Percentiles rank a stretch among this genome's conserved stretches.
phyloP scores from a whole-genome alignment of 2,797 vertebrate genomes.

The Pipistrellus pygmaeus region DNA sequence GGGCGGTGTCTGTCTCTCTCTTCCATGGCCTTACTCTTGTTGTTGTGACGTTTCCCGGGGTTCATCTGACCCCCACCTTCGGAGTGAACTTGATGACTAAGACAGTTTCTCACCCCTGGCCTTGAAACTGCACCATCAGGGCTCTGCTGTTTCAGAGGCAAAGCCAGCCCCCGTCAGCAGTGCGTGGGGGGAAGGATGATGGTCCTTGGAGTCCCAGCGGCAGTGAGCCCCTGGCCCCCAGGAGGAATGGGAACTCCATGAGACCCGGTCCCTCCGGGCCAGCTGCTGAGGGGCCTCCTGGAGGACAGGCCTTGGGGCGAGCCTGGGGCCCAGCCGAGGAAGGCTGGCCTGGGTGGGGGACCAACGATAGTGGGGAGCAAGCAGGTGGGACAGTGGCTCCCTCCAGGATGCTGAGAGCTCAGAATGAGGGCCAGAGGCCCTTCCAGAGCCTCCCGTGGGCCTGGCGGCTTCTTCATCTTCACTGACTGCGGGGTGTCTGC shows the following conservation, averaged over 20 bases:
- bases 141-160: background rate
- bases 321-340: background rate
- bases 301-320: background rate
- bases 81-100: slow-evolving; percentile 28
- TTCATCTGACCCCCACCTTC: background rate
- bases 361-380: accelerated
- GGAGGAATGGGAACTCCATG: background rate
- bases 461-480: background rate
- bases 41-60: background rate
- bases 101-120: background rate
- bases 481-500: background rate
- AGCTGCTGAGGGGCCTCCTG: background rate
- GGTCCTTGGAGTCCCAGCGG: slow-evolving; percentile 52
- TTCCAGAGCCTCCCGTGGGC: background rate
- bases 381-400: background rate
- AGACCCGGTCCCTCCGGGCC: background rate
- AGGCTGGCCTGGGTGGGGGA: background rate
- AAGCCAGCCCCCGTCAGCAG: background rate
- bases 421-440: slow-evolving; percentile 32
- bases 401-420: background rate
- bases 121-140: background rate
- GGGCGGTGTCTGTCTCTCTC: background rate
- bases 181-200: too few species aligned
- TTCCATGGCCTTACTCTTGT: background rate
- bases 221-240: slow-evolving; percentile 18